A percentile compares a stretch with the other conserved stretches of the same genome.
Conservation (phyloP, 2,113 vertebrate genomes). For the Platycercus adscitus region DNA sequence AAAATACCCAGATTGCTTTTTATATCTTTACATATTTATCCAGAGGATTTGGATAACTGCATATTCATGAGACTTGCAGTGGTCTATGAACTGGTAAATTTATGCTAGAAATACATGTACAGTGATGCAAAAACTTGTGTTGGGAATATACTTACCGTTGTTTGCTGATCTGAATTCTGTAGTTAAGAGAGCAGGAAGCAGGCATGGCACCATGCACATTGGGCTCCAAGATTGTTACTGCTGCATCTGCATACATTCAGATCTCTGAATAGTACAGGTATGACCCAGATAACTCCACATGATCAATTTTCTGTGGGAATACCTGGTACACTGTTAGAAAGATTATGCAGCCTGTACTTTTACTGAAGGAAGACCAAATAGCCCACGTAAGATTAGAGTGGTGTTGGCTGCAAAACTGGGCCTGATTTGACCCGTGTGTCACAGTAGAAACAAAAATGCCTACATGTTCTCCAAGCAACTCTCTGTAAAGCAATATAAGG, state of each 20-base stretch:
- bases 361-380: not conserved
- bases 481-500: not conserved
- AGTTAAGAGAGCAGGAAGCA: not conserved
- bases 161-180: not conserved
- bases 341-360: not conserved
- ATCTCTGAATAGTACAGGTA: not conserved
- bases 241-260: not conserved
- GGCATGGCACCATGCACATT: not conserved
- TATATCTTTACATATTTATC: not conserved
- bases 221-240: accelerated
- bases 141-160: not conserved
- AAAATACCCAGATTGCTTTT: not conserved
- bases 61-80: not conserved
- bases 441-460: not conserved
- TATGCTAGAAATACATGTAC: not conserved
- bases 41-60: not conserved
- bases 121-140: not conserved
- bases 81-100: not conserved
- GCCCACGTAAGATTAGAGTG: not conserved
- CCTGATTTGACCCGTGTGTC: not conserved
- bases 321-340: not conserved
- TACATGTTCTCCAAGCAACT: not conserved
- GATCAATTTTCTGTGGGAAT: not conserved
- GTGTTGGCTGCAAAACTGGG: not conserved
- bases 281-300: not conserved